Conservation (phyloP, 2,797 vertebrate genomes). For the Platalea minor region DNA sequence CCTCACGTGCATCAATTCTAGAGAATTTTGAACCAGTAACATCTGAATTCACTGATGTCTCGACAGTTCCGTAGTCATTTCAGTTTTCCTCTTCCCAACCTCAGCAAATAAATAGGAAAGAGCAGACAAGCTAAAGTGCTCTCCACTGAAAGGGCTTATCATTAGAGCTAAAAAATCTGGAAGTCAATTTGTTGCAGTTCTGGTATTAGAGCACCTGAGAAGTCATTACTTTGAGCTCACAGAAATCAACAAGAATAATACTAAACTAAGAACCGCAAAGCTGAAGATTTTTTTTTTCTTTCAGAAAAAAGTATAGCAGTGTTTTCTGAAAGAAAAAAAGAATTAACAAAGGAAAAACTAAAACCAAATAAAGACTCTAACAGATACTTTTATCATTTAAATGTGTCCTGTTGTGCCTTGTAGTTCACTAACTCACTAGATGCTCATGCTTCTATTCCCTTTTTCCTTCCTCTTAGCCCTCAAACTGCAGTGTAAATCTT, state of each 20-base stretch:
- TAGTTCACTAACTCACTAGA: background rate
- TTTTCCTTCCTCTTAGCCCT: background rate
- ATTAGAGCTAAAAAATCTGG: background rate
- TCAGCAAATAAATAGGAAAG: background rate
- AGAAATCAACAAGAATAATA: background rate
- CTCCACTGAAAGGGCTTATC: background rate
- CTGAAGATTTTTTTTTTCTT: background rate
- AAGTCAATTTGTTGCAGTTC: background rate
- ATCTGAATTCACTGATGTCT: background rate
- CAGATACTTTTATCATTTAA: background rate
- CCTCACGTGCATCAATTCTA: background rate
- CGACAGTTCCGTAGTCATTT: rapidly evolving
- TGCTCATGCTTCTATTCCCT: background rate
- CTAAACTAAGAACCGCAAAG: background rate
- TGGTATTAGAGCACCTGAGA: background rate
- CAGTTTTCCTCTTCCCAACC: background rate
- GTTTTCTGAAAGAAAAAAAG: background rate
- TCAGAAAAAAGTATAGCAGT: background rate
- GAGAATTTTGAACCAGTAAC: background rate
- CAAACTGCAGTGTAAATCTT: background rate
- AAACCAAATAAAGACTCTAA: background rate
- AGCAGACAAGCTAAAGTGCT: background rate
- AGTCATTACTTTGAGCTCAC: background rate
- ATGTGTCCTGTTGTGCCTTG: background rate
- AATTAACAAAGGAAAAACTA: background rate